Conservation (phyloP, 2,113 vertebrate species). For the Mirza zaza region DNA sequence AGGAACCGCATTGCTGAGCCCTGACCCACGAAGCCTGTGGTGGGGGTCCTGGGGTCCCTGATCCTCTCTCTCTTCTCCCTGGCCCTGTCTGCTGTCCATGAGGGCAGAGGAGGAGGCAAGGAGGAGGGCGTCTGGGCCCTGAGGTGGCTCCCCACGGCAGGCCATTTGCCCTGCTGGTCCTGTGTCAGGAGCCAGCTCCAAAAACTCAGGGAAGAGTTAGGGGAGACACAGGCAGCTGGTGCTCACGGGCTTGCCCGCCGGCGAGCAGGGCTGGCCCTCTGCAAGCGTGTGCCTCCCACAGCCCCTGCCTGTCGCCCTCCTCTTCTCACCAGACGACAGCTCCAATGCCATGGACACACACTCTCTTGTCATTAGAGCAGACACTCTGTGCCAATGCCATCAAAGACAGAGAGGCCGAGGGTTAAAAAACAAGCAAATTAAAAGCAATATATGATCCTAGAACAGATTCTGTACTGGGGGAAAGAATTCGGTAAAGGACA, state of each 20-base stretch:
- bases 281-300: rapidly evolving
- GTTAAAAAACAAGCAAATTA: not conserved
- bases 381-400: not conserved
- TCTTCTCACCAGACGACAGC: not conserved
- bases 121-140: too few relatives aligned
- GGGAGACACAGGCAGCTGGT: not conserved
- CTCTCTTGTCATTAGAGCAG: too few relatives aligned
- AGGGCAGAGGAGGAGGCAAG: not conserved
- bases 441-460: not conserved
- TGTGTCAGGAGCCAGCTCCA: not conserved
- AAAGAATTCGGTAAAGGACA: rapidly evolving
- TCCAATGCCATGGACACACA: not conserved
- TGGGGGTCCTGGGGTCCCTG: not conserved
- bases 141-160: not conserved
- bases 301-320: not conserved
- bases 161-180: not conserved
- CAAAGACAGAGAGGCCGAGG: not conserved
- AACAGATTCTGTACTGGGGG: not conserved
- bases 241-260: not conserved
- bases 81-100: not conserved
- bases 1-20: not conserved
- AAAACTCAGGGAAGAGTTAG: not conserved
- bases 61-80: not conserved
- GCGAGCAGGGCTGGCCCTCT: not conserved
- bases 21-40: not conserved